A percentile compares a stretch with the other conserved stretches of the same genome.
Conservation (phyloP, 2,888 invertebrate species). For the Palloptera scutellata region DNA sequence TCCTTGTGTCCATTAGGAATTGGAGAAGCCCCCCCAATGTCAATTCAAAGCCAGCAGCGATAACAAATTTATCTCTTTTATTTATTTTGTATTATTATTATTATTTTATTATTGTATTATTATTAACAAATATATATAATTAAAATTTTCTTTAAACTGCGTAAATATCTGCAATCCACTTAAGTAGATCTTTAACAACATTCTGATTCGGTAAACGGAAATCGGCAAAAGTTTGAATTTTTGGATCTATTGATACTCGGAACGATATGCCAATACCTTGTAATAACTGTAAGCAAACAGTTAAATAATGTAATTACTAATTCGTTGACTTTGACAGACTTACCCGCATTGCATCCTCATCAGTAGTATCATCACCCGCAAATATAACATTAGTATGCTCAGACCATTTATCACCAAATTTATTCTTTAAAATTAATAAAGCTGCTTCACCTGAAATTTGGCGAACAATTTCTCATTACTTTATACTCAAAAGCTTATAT, state of each 20-base stretch:
- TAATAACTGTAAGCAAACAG: slow-evolving; percentile 66
- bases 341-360: slow-evolving; percentile 90
- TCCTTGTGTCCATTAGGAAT: too few relatives aligned
- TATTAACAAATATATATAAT: too few relatives aligned
- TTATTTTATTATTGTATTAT: too few relatives aligned
- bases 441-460: slow-evolving; percentile 68
- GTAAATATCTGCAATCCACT: slow-evolving; percentile 69
- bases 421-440: slow-evolving; percentile 75
- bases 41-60: too few relatives aligned
- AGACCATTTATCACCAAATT: slow-evolving; percentile 78
- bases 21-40: too few relatives aligned
- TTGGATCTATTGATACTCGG: slow-evolving; percentile 73
- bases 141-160: too few relatives aligned
- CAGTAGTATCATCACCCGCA: slow-evolving; percentile 87
- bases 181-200: slow-evolving; percentile 74
- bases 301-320: slow-evolving; percentile 6
- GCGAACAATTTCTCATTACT: too few relatives aligned
- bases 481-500: too few relatives aligned
- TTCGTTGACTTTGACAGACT: neutral
- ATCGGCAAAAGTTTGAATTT: slow-evolving; percentile 76
- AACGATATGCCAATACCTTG: slow-evolving; percentile 81
- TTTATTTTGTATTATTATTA: too few relatives aligned
- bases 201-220: slow-evolving; percentile 75
- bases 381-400: slow-evolving; percentile 79
- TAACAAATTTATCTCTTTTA: too few relatives aligned